Percentiles rank a stretch among this genome's conserved stretches.
Evolutionary conservation across 2,113 vertebrate genomes (phyloP).

Genomic region (Brienomyrus brachyistius): DNA sequence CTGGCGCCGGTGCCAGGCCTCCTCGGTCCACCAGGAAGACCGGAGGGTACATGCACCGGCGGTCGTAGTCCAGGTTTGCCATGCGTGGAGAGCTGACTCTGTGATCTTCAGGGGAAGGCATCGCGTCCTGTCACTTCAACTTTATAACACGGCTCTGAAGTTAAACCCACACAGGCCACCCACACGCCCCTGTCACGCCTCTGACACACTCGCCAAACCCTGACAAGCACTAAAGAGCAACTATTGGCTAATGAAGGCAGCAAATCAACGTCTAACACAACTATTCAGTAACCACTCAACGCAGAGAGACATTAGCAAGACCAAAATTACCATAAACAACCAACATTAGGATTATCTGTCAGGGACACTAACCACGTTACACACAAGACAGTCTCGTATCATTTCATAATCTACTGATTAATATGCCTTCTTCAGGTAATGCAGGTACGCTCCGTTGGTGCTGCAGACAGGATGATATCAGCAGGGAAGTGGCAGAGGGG

Average conservation of each 20-base stretch:
- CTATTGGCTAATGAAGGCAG: not conserved
- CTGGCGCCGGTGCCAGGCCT: not conserved
- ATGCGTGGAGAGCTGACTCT: slow-evolving; percentile 15
- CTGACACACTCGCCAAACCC: not conserved
- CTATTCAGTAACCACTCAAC: not conserved
- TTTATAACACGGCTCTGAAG: not conserved
- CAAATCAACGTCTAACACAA: not conserved
- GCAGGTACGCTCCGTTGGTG: not conserved
- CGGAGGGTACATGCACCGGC: slow-evolving; percentile 17
- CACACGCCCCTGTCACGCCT: not conserved
- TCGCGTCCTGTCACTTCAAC: not conserved
- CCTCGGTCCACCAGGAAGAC: slow-evolving; percentile 35
- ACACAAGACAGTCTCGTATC: not conserved
- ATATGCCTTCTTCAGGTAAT: not conserved
- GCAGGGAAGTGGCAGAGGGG: not conserved
- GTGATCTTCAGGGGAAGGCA: not conserved
- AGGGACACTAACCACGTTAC: not conserved
- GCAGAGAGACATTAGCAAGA: not conserved
- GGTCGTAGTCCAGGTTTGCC: slow-evolving; percentile 23
- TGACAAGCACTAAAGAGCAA: not conserved
- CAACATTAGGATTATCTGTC: not conserved
- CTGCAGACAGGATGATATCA: not conserved
- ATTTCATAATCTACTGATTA: not conserved
- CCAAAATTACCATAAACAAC: not conserved
- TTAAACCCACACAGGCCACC: slow-evolving; percentile 17